Conservation (phyloP, 2,888 invertebrate species). For the Pardosa pseudoannulata region DNA sequence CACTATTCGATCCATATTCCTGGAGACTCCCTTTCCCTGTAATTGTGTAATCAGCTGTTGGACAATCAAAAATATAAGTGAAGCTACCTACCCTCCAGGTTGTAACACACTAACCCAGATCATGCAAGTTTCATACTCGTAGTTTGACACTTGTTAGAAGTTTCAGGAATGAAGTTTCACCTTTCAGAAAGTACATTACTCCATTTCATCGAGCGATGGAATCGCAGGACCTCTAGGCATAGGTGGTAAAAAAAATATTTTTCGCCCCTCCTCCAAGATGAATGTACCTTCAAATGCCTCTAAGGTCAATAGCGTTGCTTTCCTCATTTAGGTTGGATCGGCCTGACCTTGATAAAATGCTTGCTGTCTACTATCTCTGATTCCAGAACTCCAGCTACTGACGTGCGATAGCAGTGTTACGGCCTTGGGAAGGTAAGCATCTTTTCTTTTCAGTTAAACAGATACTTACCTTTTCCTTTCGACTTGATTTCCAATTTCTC, state of each 20-base stretch:
- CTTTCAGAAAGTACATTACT: conserved; percentile 54
- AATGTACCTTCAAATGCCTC: conserved; percentile 27
- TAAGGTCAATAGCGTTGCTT: conserved; percentile 58
- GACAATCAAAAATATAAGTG: background rate
- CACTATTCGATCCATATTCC: background rate
- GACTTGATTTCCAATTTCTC: too few relatives aligned
- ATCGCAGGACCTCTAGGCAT: conserved; percentile 29
- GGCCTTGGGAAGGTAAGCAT: conserved; percentile 63
- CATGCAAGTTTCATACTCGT: conserved; percentile 6
- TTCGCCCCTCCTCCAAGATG: conserved; percentile 24
- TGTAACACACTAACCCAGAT: conserved; percentile 61
- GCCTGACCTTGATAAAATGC: conserved; percentile 68
- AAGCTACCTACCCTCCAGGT: conserved; percentile 20
- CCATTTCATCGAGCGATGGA: conserved; percentile 35
- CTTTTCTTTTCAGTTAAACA: background rate
- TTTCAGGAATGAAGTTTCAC: conserved; percentile 28
- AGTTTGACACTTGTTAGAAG: conserved; percentile 1
- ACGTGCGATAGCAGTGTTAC: conserved; percentile 29
- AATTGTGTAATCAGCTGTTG: background rate
- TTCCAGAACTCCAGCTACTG: conserved; percentile 50
- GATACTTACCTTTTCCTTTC: background rate
- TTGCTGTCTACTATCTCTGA: conserved; percentile 28
- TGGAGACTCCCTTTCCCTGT: background rate
- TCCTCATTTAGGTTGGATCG: conserved; percentile 52
- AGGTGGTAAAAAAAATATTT: background rate